These are phyloP conservation scores for Phoebastria nigripes DNA, from an alignment of 2,797 vertebrate genomes.

Conservation along the genomic window DNA sequence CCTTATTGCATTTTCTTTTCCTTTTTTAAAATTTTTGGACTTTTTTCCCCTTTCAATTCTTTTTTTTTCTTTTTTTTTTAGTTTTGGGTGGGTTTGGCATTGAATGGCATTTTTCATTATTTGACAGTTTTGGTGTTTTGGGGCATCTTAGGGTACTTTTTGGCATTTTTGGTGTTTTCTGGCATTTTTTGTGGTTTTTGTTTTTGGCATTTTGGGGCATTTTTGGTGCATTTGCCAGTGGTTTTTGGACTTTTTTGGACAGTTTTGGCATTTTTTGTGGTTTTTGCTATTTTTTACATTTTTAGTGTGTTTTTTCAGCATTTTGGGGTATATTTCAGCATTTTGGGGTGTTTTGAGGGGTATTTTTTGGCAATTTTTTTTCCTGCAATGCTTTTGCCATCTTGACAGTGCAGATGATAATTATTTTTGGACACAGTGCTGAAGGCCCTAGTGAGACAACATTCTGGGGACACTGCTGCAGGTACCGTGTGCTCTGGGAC, in stretches of 20 bases:
- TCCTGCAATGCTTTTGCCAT: background rate
- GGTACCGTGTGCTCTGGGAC: background rate
- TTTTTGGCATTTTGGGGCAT: background rate
- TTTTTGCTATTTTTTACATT: background rate
- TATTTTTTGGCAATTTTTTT: background rate
- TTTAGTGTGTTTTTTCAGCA: background rate
- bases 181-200: background rate
- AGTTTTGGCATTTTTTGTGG: fast-evolving
- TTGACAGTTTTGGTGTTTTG: background rate
- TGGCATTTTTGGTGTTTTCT: background rate
- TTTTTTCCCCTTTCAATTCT: background rate
- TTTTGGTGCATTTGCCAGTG: background rate
- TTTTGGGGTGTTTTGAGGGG: fast-evolving
- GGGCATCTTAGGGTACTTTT: background rate
- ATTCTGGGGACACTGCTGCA: background rate
- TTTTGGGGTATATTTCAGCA: background rate
- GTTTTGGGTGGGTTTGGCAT: background rate
- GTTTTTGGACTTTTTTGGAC: background rate
- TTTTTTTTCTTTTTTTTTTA: background rate
- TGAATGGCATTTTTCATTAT: background rate
- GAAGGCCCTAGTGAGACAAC: background rate
- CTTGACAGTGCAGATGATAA: background rate
- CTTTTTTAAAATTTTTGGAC: background rate
- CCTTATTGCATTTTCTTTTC: background rate
- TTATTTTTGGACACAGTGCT: background rate